These are phyloP conservation scores for Drosophila flavopinicola DNA, from an alignment of 2,888 invertebrate genomes.

Conservation along the genomic window DNA sequence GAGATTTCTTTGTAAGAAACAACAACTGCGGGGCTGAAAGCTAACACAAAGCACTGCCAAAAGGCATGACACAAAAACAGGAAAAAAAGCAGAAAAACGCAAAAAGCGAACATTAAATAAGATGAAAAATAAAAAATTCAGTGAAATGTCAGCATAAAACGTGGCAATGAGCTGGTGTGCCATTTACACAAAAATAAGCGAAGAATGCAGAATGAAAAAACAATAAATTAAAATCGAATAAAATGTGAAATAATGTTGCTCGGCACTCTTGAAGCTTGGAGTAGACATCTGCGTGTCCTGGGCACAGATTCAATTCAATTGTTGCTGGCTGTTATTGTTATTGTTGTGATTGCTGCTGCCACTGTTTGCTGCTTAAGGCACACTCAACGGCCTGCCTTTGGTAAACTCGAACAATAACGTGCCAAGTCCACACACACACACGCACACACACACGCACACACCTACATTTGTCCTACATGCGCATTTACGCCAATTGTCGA, in stretches of 20 bases:
- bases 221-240: slow-evolving; percentile 58
- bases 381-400: slow-evolving; percentile 29
- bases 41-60: slow-evolving; percentile 37
- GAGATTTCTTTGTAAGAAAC: slow-evolving; percentile 15
- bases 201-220: slow-evolving; percentile 9
- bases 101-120: slow-evolving; percentile 38
- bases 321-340: slow-evolving; percentile 9
- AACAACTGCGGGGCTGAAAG: slow-evolving; percentile 8
- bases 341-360: slow-evolving; percentile 9
- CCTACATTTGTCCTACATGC: slow-evolving; percentile 5
- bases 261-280: neutral
- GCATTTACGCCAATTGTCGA: slow-evolving; percentile 8
- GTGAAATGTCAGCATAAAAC: slow-evolving; percentile 54
- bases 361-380: slow-evolving; percentile 25
- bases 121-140: slow-evolving; percentile 40
- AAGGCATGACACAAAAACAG: slow-evolving; percentile 18
- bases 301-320: slow-evolving; percentile 24
- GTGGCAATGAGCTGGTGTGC: slow-evolving; percentile 29
- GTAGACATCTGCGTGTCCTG: slow-evolving; percentile 15
- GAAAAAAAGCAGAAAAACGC: slow-evolving; percentile 6
- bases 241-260: slow-evolving; percentile 42
- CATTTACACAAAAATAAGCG: slow-evolving; percentile 8
- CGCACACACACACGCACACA: slow-evolving; percentile 3
- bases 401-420: slow-evolving; percentile 4
- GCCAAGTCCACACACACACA: slow-evolving; percentile 3